Evolutionary conservation across 1,140 invertebrate species (phyloP), one percentile per base, ranked within the genome.

Genomic region (Parasteatoda tepidariorum): DNA sequence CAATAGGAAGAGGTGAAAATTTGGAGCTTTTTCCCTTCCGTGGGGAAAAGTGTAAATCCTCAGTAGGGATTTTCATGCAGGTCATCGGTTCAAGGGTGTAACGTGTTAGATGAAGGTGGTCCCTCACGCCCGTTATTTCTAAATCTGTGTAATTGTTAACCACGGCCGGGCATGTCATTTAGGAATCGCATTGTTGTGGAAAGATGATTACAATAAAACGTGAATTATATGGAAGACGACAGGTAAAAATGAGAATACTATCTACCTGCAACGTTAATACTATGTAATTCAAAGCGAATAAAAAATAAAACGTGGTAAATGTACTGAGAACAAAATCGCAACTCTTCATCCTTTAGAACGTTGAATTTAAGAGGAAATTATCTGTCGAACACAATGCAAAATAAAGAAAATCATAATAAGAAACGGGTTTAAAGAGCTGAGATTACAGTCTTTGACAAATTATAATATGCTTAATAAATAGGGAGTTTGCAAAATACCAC

Each of bases 21-120:
- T 82, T 71, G 55, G 78, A 54, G 78, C 33, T 70, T 82, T 82
- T 82, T 70, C 66, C 38, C 38, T 18, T 18, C 18, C 38, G 57
- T 28, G 26, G 66, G 66, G 67, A 75, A 75, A 75, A 75, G 34
- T 62, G 22, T 48, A 48, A 75, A 75, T 34, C 30, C 55, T 22
- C 24, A n/a, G 66, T 82, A 71, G 78, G 78, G 78, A 82, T 82
- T 82, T 82, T 55, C 30, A 38, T 66, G n/a, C n/a, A 26, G 75
- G 64, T 82, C 78, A 82, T 38, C 33, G 78, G 75, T 78, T 78
- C 75, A 70, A 82, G 78, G 78, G 78, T 70, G 67, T 59, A 82
- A 82, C 78, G 67, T 71, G 78, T 82, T 82, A 82, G 66, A 62
- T 70, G 67, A 71, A 71, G 78, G 78, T 71, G 78, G 78, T 66